These are phyloP conservation scores for Julus scandinavius DNA, from an alignment of 2,888 invertebrate species.

Conservation along the genomic window DNA sequence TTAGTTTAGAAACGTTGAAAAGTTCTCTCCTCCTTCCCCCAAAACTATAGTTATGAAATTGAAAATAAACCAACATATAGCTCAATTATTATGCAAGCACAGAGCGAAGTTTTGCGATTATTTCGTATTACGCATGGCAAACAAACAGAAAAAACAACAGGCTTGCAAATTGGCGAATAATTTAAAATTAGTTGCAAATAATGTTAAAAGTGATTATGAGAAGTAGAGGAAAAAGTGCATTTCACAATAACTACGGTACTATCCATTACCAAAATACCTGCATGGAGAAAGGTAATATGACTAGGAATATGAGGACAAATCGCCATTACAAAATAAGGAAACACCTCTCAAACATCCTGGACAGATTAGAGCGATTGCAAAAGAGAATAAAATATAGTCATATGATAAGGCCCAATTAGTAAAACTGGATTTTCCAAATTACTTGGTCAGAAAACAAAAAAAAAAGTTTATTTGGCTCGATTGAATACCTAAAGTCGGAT, in stretches of 20 bases:
- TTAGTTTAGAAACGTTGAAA: background rate
- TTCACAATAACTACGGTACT: slow-evolving; percentile 26
- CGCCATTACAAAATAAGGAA: slow-evolving; percentile 22
- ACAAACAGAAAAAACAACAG: background rate
- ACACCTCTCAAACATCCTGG: slow-evolving; percentile 35
- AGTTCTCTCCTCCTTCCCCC: background rate
- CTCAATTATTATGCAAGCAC: background rate
- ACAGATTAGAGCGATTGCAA: slow-evolving; percentile 6
- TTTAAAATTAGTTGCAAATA: background rate
- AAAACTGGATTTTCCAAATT: background rate
- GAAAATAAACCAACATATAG: background rate
- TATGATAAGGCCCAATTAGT: background rate
- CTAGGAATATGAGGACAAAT: slow-evolving; percentile 42
- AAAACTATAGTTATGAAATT: slow-evolving; percentile 10
- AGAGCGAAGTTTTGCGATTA: background rate
- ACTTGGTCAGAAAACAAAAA: background rate
- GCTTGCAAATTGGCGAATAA: background rate
- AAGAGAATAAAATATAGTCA: background rate
- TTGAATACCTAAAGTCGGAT: too few relatives aligned
- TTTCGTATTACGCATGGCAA: slow-evolving; percentile 23
- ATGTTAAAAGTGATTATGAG: slow-evolving; percentile 29
- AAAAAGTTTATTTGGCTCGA: background rate
- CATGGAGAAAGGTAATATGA: slow-evolving; percentile 26
- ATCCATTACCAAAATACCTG: slow-evolving; percentile 45
- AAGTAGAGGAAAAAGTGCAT: slow-evolving; percentile 21